Conservation (phyloP, 2,888 invertebrate genomes). For the Eubasilissa splendida region DNA sequence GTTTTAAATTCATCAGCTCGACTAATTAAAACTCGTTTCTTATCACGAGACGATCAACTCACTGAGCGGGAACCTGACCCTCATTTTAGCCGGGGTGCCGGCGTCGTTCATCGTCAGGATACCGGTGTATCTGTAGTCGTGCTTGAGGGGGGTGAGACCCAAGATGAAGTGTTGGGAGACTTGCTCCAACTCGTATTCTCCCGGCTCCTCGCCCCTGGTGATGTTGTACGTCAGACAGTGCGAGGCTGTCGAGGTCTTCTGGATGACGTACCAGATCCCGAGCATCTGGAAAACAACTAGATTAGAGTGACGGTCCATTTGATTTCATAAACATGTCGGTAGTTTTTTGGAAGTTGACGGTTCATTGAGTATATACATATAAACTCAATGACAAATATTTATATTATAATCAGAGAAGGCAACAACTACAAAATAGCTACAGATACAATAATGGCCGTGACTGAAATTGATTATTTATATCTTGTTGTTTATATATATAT, state of each 20-base stretch:
- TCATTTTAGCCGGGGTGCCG: slow-evolving; percentile 80
- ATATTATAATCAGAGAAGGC: too few relatives aligned
- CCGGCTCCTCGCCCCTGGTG: slow-evolving; percentile 79
- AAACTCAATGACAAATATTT: too few relatives aligned
- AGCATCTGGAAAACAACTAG: slow-evolving; percentile 74
- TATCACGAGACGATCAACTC: slow-evolving; percentile 63
- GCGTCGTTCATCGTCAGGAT: slow-evolving; percentile 77
- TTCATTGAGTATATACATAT: too few relatives aligned
- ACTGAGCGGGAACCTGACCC: slow-evolving; percentile 85
- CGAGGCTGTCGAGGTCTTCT: slow-evolving; percentile 87
- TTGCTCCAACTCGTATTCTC: slow-evolving; percentile 80
- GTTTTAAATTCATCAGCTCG: too few relatives aligned
- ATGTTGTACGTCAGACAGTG: slow-evolving; percentile 87
- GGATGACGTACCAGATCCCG: slow-evolving; percentile 86
- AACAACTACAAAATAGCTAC: too few relatives aligned
- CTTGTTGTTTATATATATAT: too few relatives aligned
- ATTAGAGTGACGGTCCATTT: not conserved
- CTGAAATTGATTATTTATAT: too few relatives aligned
- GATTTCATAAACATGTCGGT: not conserved
- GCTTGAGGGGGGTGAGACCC: slow-evolving; percentile 82
- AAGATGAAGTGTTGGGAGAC: slow-evolving; percentile 80
- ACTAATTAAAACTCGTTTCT: too few relatives aligned
- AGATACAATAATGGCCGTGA: too few relatives aligned
- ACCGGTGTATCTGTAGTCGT: slow-evolving; percentile 86
- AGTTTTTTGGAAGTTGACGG: not conserved